phyloP scores from a whole-genome alignment of 2,113 vertebrate genomes.

The Strix aluco region DNA sequence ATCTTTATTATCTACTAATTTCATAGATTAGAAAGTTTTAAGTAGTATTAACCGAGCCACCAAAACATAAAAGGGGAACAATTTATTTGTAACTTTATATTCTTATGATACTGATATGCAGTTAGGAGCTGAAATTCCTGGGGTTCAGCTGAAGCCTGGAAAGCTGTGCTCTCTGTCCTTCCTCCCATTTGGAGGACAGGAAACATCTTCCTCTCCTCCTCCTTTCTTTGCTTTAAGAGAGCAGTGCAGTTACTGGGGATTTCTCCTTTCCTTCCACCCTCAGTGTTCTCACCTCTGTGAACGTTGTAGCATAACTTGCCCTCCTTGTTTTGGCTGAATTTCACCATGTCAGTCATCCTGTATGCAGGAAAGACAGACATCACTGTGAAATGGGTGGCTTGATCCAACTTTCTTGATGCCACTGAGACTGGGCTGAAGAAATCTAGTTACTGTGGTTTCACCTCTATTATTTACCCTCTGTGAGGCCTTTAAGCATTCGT shows the following conservation, averaged over 20 bases:
- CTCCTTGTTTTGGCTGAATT: not conserved
- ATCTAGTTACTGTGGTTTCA: not conserved
- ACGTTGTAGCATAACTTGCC: not conserved
- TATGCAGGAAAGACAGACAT: not conserved
- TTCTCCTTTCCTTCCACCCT: not conserved
- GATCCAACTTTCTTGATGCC: not conserved
- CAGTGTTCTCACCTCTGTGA: not conserved
- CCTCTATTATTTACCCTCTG: not conserved
- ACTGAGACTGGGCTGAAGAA: not conserved
- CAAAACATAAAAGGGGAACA: not conserved
- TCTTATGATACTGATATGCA: not conserved
- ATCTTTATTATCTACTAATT: not conserved
- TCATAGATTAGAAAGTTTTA: not conserved
- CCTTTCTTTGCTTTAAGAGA: not conserved
- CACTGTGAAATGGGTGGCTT: not conserved
- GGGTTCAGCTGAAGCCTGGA: not conserved
- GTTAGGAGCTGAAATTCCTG: not conserved
- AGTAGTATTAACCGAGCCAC: not conserved
- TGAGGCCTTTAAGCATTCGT: not conserved
- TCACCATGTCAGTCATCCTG: accelerated
- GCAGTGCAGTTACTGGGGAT: too few relatives aligned
- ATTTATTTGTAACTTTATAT: not conserved
- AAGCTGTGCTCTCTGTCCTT: not conserved
- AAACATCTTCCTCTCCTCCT: not conserved
- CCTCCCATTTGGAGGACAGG: not conserved